These are phyloP conservation scores for Hemicrepidius hirtus DNA, from an alignment of 2,888 invertebrate genomes.

Conservation along the genomic window DNA sequence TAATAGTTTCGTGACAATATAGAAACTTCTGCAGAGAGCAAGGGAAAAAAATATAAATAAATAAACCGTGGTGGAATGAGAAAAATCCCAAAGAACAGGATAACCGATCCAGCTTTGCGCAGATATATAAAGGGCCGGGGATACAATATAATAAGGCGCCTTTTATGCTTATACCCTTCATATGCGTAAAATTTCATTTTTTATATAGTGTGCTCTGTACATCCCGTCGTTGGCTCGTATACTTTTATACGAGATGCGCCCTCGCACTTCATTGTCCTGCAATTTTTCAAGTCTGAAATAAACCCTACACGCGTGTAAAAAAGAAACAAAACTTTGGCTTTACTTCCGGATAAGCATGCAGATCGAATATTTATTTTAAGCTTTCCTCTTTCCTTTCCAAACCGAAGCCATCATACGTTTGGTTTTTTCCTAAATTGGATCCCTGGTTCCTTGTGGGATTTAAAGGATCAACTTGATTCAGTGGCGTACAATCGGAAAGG, in stretches of 20 bases:
- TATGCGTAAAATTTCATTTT: constrained; percentile 51
- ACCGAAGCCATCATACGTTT: too few relatives aligned
- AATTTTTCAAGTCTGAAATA: constrained; percentile 23
- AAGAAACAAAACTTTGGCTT: not conserved
- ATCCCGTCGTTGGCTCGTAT: constrained; percentile 33
- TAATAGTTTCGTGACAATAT: too few relatives aligned
- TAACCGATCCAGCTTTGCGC: constrained; percentile 43
- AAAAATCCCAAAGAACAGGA: not conserved
- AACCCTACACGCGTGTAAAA: constrained; percentile 5
- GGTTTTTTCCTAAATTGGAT: too few relatives aligned
- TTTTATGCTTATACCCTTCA: constrained; percentile 51
- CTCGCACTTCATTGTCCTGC: constrained; percentile 39
- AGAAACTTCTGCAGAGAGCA: too few relatives aligned
- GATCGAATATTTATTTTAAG: not conserved
- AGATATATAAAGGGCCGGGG: constrained; percentile 41
- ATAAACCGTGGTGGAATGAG: not conserved
- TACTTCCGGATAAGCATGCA: not conserved
- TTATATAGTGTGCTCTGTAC: constrained; percentile 46
- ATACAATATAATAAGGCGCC: constrained; percentile 50
- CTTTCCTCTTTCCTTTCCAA: not conserved
- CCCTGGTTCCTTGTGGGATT: too few relatives aligned
- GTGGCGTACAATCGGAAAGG: too few relatives aligned
- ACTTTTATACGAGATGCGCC: constrained; percentile 31
- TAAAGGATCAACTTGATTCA: too few relatives aligned
- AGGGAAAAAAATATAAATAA: not conserved